These are phyloP conservation scores for Phoenicopterus ruber DNA, from an alignment of 2,113 vertebrate genomes.

Conservation along the genomic window DNA sequence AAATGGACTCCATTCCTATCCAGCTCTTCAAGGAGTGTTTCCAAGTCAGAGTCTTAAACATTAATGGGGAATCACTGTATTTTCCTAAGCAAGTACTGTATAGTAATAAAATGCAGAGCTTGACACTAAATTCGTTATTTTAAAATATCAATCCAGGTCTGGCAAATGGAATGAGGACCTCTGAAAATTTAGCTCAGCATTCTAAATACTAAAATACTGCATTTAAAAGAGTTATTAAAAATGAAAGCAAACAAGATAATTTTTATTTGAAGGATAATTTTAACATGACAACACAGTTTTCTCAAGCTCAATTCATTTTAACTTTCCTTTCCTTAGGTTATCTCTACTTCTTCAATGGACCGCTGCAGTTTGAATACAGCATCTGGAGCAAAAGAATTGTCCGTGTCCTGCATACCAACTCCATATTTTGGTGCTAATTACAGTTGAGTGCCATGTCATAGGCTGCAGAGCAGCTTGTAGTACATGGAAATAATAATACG, in stretches of 20 bases:
- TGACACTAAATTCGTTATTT: neutral
- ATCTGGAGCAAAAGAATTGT: conserved; percentile 82
- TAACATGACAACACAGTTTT: neutral
- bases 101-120: neutral
- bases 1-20: neutral
- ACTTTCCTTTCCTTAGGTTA: conserved; percentile 73
- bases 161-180: neutral
- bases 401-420: conserved; percentile 83
- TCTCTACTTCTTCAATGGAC: conserved; percentile 88
- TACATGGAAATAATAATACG: neutral
- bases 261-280: neutral
- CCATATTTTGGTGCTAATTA: conserved; percentile 86
- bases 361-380: conserved; percentile 88
- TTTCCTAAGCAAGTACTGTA: neutral
- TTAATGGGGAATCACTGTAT: neutral
- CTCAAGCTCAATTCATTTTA: neutral
- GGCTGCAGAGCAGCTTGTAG: conserved; percentile 28
- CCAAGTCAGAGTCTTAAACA: neutral
- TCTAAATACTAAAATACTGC: neutral
- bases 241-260: neutral
- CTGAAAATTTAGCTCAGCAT: neutral
- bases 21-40: neutral
- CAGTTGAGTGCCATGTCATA: neutral
- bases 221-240: neutral
- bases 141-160: neutral